Evolutionary conservation across 2,113 vertebrate species (phyloP), one percentile per base, ranked within the genome.

Genomic region (Varanus salvator): DNA sequence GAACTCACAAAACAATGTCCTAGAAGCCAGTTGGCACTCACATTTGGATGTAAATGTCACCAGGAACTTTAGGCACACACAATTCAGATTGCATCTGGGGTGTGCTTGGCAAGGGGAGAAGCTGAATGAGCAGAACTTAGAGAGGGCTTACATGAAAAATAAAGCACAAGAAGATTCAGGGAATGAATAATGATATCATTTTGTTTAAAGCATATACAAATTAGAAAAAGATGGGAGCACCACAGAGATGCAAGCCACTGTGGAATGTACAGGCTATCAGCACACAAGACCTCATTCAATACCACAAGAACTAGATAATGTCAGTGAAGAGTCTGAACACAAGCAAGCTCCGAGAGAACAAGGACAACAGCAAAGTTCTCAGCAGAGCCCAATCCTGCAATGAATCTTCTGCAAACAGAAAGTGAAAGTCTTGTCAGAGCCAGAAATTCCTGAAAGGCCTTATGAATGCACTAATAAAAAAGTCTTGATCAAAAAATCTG

Each of bases 1-100:
- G 85, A 93, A 80, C 72, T 90, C 60, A 4, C 0, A 0, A 92
- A 95, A 90, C 12, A 48, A 74, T 64, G 52, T 68, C 90, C 80
- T 80, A 0, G 31, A 80, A 93, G 95, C 93, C 95, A 96, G 94
- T 93, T 96, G 95, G 94, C 95, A 93, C n/a, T 0, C 0, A 0
- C 34, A 1, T 4, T 91, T 0, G 0, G 69, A 89, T 87, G 90
- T 82, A 91, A 91, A 86, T 91, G 84, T 8, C 8, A 88, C 83
- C 87, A 50, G 91, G 91, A 92, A 91, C 92, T 93, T 69, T 0
- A 89, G 0, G 85, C 92, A 91, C 88, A 68, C 87, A 91, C 12
- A 31, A 93, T 87, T 94, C 66, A 25, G 88, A 88, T 86, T 95
- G 94, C 94, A 94, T 92, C 94, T 95, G 94, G 82, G 14, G 64